Evolutionary conservation across 2,113 vertebrate species (phyloP), one percentile per base, ranked within the genome.

Genomic region (Pristiophorus japonicus): DNA sequence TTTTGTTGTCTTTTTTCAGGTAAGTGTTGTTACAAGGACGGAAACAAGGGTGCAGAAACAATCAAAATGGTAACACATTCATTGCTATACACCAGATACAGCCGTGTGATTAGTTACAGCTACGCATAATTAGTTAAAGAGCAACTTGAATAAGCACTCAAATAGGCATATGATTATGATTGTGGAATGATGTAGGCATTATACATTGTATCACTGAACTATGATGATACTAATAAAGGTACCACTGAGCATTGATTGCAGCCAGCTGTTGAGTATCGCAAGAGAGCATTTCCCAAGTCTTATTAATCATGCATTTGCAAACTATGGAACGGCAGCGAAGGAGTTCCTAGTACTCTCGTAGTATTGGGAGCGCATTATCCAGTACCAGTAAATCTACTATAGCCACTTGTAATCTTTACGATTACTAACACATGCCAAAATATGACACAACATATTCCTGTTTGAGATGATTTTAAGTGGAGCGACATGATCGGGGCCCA

Each of bases 161-260:
- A 90, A 90, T 90, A 90, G 51, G 47, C 51, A 90, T 90, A 59
- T 90, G 51, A 90, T 90, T 34, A 55, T 90, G 27, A 90, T 34
- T 90, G 51, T 59, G 87, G 30, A 90, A 59, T 90, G 87, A 62
- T 90, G 12, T 59, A 55, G 87, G 10, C 27, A 59, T 59, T 90
- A 90, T n/a, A 30, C 51, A 90, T 90, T 90, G 87, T 88, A 27
- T 90, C 51, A 59, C 27, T 90, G 87, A 59, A 90, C 47, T 30
- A 90, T 90, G 87, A 90, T 90, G 87, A 90, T 55, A 90, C 87
- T 90, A 90, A 90, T 90, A 59, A 62, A 59, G 87, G 87, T 90
- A 62, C 30, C 51, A 59, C 11, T n/a, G 51, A 90, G 87, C 87
- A 90, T 90, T 90, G 51, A 90, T 90, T 59, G 87, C 51, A 90